These are phyloP conservation scores for Aethina tumida DNA, from an alignment of 1,140 invertebrate species.

Conservation along the genomic window DNA sequence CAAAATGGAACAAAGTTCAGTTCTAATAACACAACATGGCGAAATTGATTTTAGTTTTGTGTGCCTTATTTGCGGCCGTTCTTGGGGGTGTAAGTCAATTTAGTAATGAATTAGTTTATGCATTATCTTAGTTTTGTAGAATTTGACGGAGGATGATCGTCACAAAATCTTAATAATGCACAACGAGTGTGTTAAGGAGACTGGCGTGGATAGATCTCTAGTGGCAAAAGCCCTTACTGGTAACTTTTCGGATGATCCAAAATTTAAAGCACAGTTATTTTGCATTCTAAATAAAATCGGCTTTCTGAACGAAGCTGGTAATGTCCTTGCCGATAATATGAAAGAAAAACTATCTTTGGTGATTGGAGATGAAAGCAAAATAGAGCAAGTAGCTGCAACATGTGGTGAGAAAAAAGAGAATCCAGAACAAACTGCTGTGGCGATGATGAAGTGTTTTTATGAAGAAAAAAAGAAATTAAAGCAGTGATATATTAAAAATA, in stretches of 20 bases:
- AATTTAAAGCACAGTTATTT: conserved; percentile 12
- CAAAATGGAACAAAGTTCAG: too few relatives aligned
- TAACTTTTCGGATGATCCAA: conserved; percentile 20
- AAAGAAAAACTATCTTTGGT: not conserved
- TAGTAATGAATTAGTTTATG: too few relatives aligned
- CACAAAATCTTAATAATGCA: too few relatives aligned
- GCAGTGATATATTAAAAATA: too few relatives aligned
- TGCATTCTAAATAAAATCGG: conserved; percentile 11
- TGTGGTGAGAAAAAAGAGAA: conserved; percentile 9
- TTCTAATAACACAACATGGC: too few relatives aligned
- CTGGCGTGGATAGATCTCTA: conserved; percentile 32
- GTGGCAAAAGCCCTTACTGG: conserved; percentile 35
- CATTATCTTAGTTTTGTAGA: too few relatives aligned
- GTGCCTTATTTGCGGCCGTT: too few relatives aligned
- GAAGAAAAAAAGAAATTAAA: conserved; percentile 10
- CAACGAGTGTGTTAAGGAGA: conserved; percentile 36
- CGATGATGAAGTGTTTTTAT: conserved; percentile 9
- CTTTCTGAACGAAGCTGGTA: conserved; percentile 11
- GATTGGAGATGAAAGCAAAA: conserved; percentile 1
- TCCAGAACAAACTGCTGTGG: conserved; percentile 11
- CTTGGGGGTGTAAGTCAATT: too few relatives aligned
- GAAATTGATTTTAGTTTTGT: too few relatives aligned
- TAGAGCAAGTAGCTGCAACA: conserved; percentile 10
- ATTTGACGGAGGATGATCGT: too few relatives aligned
- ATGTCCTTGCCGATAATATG: conserved; percentile 8